These are phyloP conservation scores for Macrophya alboannulata DNA, from an alignment of 2,888 invertebrate species.

Conservation along the genomic window DNA sequence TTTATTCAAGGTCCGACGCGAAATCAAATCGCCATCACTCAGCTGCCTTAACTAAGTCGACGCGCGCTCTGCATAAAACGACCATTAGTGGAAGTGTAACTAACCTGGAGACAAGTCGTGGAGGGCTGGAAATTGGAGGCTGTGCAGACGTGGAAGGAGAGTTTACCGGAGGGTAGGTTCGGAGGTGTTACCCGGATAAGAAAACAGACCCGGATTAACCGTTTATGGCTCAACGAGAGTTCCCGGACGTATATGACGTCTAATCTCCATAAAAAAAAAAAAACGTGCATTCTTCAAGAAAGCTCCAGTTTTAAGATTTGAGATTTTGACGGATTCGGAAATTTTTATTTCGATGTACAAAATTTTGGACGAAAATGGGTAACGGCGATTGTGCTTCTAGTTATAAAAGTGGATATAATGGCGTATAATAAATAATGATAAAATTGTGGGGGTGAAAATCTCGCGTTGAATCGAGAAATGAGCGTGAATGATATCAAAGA, in stretches of 20 bases:
- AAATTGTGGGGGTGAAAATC: neutral
- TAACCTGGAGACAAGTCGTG: slow-evolving; percentile 57
- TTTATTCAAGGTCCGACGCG: slow-evolving; percentile 55
- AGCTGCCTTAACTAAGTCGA: slow-evolving; percentile 63
- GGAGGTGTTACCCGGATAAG: slow-evolving; percentile 36
- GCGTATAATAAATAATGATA: neutral
- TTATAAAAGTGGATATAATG: neutral
- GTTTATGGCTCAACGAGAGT: slow-evolving; percentile 39
- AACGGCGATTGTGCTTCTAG: neutral
- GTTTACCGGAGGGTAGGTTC: neutral
- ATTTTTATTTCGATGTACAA: neutral
- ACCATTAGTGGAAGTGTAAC: slow-evolving; percentile 63
- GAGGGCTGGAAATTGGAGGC: slow-evolving; percentile 59
- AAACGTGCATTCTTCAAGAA: neutral
- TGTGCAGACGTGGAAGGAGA: slow-evolving; percentile 57
- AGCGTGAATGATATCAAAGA: slow-evolving; percentile 8
- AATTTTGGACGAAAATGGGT: neutral
- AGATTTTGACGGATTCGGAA: neutral
- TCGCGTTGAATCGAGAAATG: slow-evolving; percentile 22
- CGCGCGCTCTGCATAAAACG: slow-evolving; percentile 65
- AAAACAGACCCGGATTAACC: slow-evolving; percentile 41
- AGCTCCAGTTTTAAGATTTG: neutral
- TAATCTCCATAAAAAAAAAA: neutral
- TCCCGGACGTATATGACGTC: neutral
- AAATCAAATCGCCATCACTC: slow-evolving; percentile 62